Conservation (phyloP, 2,888 invertebrate species). For the Bruchidius siliquastri region DNA sequence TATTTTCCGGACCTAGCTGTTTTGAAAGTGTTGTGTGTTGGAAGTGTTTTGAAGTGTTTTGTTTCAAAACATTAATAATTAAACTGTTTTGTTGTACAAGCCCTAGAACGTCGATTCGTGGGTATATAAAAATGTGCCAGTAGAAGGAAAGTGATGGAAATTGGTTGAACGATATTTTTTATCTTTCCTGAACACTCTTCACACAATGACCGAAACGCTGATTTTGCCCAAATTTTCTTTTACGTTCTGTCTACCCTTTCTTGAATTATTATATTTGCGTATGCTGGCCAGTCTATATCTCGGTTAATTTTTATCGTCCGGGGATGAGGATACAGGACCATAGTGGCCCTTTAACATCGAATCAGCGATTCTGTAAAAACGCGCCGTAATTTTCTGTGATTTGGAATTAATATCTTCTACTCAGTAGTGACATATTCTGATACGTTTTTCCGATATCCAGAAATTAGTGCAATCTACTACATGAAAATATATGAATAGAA, state of each 20-base stretch:
- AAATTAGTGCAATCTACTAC: too few relatives aligned
- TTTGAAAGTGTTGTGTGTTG: too few relatives aligned
- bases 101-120: too few relatives aligned
- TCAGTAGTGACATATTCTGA: too few relatives aligned
- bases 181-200: background rate
- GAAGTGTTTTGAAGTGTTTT: too few relatives aligned
- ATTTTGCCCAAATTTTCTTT: background rate
- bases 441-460: too few relatives aligned
- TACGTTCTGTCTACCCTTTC: conserved; percentile 1
- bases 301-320: conserved; percentile 3
- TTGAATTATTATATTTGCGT: conserved; percentile 9
- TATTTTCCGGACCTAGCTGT: too few relatives aligned
- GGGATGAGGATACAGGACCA: conserved; percentile 6
- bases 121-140: background rate
- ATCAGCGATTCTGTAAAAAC: background rate
- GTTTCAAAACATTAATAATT: too few relatives aligned
- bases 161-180: background rate
- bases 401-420: too few relatives aligned
- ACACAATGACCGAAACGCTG: background rate
- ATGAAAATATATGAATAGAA: too few relatives aligned
- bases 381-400: too few relatives aligned
- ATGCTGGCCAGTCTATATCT: conserved; percentile 1
- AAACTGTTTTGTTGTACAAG: too few relatives aligned
- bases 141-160: background rate
- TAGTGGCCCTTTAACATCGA: background rate